Percentiles rank a stretch among this genome's conserved stretches.
These are phyloP conservation scores for Callopanchax toddi DNA, from an alignment of 2,113 vertebrate genomes.

Conservation along the genomic window DNA sequence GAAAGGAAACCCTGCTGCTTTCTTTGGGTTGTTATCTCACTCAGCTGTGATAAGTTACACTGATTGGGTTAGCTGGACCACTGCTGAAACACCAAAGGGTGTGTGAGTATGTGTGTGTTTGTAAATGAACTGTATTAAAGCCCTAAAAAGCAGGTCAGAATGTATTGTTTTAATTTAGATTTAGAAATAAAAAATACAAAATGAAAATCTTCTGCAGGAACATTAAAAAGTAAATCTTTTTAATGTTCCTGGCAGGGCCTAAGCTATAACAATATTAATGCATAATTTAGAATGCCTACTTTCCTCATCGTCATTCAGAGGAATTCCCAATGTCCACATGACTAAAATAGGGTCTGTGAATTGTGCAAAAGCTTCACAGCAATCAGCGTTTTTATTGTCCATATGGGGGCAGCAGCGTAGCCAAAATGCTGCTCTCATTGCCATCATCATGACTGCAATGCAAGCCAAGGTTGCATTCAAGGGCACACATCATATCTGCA, in stretches of 20 bases:
- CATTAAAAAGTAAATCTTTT: no score
- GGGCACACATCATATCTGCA: constrained; percentile 79
- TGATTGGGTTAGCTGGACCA: background rate
- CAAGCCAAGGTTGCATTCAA: constrained; percentile 76
- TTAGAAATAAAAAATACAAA: no score
- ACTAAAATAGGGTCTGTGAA: background rate
- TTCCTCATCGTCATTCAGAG: background rate
- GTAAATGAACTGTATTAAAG: no score
- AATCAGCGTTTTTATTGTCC: constrained; percentile 31
- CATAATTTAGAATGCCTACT: no score
- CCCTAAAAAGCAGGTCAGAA: no score
- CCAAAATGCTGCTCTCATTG: constrained; percentile 30
- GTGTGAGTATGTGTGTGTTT: no score
- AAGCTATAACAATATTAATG: no score
- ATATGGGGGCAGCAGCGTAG: constrained; percentile 46
- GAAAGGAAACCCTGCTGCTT: background rate
- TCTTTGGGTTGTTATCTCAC: background rate
- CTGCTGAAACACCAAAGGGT: no score
- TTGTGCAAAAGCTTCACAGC: background rate
- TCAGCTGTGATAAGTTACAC: background rate
- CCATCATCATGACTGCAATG: constrained; percentile 63
- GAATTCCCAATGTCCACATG: constrained; percentile 16
- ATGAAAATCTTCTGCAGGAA: no score
- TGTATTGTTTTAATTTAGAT: no score
- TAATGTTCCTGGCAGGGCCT: no score